Evolutionary conservation across 2,113 vertebrate species (phyloP).

Genomic region (Rhynchomys soricoides): DNA sequence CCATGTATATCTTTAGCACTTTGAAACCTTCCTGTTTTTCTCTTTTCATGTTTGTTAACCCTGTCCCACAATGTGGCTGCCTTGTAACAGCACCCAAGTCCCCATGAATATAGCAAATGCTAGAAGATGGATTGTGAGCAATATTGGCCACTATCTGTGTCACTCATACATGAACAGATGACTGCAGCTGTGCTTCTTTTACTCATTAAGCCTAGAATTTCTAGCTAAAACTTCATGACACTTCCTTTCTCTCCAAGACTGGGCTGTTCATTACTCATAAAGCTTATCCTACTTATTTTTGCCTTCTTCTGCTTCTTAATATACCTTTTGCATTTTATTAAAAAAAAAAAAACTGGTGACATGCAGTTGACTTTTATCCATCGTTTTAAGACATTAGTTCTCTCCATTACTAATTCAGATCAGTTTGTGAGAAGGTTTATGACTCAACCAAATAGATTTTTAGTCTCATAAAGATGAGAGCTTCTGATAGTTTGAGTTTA

Average conservation of each 20-base stretch:
- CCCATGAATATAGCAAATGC: not conserved
- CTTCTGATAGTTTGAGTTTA: conserved; percentile 14
- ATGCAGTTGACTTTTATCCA: conserved; percentile 33
- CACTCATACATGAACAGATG: conserved; percentile 4
- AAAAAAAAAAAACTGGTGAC: not conserved
- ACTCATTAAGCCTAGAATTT: conserved; percentile 67
- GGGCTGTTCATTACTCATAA: conserved; percentile 56
- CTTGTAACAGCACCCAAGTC: conserved; percentile 38
- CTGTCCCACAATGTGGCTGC: conserved; percentile 48
- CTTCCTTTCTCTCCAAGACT: conserved; percentile 62
- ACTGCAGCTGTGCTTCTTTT: conserved; percentile 30
- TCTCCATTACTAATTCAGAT: conserved; percentile 48
- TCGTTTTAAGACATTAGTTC: conserved; percentile 43
- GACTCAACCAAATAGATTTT: conserved; percentile 7
- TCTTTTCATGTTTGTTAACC: conserved; percentile 47
- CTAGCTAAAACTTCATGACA: conserved; percentile 50
- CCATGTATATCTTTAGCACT: conserved; percentile 28
- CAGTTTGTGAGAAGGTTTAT: conserved; percentile 36
- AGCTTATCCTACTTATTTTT: conserved; percentile 40
- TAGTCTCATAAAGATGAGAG: not conserved
- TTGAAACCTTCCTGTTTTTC: conserved; percentile 63
- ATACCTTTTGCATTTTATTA: conserved; percentile 54
- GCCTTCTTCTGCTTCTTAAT: conserved; percentile 68
- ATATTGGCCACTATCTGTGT: not conserved
- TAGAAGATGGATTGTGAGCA: conserved; percentile 33